Percentiles rank a stretch among this genome's conserved stretches.
Conservation (phyloP, 2,888 invertebrate genomes). For the Troilus luridus region DNA sequence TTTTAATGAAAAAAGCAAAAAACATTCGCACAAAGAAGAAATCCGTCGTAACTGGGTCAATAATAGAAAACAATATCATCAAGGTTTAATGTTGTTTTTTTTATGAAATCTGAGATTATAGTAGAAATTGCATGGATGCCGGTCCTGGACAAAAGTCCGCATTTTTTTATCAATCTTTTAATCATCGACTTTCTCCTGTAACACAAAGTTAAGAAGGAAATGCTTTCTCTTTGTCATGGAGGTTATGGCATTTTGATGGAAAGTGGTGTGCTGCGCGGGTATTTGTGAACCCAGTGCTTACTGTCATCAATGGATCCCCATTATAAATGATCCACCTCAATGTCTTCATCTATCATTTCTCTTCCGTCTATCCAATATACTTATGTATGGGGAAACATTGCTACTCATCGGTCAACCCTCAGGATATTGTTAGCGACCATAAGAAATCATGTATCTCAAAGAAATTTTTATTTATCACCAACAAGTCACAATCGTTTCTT, state of each 20-base stretch:
- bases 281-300: neutral
- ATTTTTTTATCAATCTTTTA: slow-evolving; percentile 16
- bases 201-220: slow-evolving; percentile 33
- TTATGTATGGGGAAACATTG: neutral
- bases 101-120: neutral
- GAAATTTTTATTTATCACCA: too few species aligned
- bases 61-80: neutral
- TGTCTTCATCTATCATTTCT: neutral
- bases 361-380: neutral
- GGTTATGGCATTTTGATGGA: slow-evolving; percentile 33
- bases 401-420: neutral
- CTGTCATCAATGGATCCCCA: slow-evolving; percentile 7
- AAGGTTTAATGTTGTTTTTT: too few species aligned
- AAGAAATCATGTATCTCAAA: neutral
- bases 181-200: neutral
- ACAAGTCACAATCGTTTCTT: too few species aligned
- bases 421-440: neutral
- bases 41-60: neutral
- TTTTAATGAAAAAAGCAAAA: neutral
- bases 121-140: neutral
- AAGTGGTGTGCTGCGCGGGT: neutral
- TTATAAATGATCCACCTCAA: neutral
- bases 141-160: neutral
- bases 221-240: slow-evolving; percentile 33
- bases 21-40: too few species aligned